Evolutionary conservation across 2,888 invertebrate species (phyloP), one percentile per base, ranked within the genome.

Genomic region (Blastobasis adustella): DNA sequence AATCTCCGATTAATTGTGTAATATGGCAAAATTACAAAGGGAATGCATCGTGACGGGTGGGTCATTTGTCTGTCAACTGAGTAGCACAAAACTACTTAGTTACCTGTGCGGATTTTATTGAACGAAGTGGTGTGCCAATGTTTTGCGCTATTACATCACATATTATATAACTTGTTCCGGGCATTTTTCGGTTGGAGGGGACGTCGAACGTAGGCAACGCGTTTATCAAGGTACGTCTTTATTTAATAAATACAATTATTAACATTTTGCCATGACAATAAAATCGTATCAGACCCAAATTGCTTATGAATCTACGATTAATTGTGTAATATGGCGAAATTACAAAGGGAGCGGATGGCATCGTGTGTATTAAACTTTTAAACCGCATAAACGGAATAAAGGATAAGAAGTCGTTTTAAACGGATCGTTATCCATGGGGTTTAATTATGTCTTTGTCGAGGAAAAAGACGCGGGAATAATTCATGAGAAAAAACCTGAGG

Each of bases 371-470:
- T 67, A 67, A 66, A 67, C 67, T 63, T 65, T 57, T 54, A 60
- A 57, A 57, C 63, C 59, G 56, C 65, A 70, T 60, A 79, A 79
- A 73, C 71, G 71, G 80, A 79, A 79, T 81, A 3, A 23, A 23
- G 61, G 67, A 71, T 69, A 62, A 70, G 59, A 64, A 66, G 60
- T 58, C 62, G 63, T 63, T 67, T 69, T 62, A 69, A 69, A 69
- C 70, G 68, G 72, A 73, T 68, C 65, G 66, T 68, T 66, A 72
- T 81, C 82, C 82, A 69, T 69, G 57, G 82, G 83, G 82, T 67
- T 76, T 82, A 82, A 82, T 84, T 83, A 81, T 78, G 68, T 71
- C 79, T 77, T 77, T 76, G 73, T 73, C 61, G 62, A 70, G 63
- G 63, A 67, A 73, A 76, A 23, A 23, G 23, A 23, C 53, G 49